phyloP scores from a whole-genome alignment of 1,140 invertebrate genomes.

The Triops longicaudatus region DNA sequence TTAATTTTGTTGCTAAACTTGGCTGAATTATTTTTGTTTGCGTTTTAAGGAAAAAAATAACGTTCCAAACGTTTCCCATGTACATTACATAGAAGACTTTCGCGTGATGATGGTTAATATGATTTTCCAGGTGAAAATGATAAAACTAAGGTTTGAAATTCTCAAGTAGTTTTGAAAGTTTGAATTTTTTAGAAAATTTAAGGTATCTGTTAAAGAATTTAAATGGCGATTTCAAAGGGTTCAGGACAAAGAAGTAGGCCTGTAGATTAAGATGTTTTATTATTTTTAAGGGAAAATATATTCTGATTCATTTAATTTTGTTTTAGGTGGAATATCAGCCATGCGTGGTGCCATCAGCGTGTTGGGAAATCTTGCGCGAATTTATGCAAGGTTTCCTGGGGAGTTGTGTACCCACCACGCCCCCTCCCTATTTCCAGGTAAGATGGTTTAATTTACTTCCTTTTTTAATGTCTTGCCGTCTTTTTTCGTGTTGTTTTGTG shows the following conservation, averaged over 20 bases:
- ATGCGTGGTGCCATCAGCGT: slow-evolving; percentile 72
- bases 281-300: slow-evolving; percentile 14
- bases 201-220: neutral
- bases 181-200: neutral
- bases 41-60: no score
- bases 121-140: no score
- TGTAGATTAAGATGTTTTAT: neutral
- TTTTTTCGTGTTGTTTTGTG: slow-evolving; percentile 19
- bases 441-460: neutral
- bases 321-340: slow-evolving; percentile 81
- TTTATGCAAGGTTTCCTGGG: slow-evolving; percentile 87
- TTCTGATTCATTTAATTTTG: slow-evolving; percentile 16
- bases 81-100: no score
- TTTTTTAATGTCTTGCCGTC: neutral
- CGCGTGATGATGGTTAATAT: no score
- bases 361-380: slow-evolving; percentile 86
- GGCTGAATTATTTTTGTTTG: no score
- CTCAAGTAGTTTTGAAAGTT: no score
- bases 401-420: slow-evolving; percentile 54
- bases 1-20: no score
- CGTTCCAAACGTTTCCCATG: no score
- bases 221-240: neutral
- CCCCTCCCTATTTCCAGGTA: slow-evolving; percentile 53
- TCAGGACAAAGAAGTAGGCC: neutral
- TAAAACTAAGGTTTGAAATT: no score